Evolutionary conservation across 1,140 invertebrate genomes (phyloP).

Genomic region (Acarapis woodi): DNA sequence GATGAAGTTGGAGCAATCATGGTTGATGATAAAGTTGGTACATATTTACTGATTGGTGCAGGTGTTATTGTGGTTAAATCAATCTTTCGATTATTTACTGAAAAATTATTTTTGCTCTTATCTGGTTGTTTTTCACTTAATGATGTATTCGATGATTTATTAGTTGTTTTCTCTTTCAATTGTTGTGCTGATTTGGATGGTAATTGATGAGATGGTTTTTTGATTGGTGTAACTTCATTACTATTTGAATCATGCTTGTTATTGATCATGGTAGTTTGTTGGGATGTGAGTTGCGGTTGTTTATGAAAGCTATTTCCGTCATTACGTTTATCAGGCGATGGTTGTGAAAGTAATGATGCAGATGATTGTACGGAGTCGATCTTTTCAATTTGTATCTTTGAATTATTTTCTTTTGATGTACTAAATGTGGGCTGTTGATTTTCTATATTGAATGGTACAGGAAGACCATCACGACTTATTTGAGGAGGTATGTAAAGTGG

Average conservation of each 20-base stretch:
- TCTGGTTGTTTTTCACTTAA: too few relatives aligned
- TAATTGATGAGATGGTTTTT: too few relatives aligned
- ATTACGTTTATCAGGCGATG: not conserved
- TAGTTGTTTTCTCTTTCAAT: too few relatives aligned
- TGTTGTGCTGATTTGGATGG: too few relatives aligned
- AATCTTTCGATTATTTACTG: too few relatives aligned
- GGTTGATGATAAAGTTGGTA: too few relatives aligned
- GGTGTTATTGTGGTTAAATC: too few relatives aligned
- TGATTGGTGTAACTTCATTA: too few relatives aligned
- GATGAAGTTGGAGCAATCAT: too few relatives aligned
- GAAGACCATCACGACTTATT: slow-evolving; percentile 18
- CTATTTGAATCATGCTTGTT: not conserved
- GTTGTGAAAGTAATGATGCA: not conserved
- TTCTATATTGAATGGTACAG: not conserved
- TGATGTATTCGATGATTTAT: too few relatives aligned
- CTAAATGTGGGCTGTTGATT: slow-evolving; percentile 31
- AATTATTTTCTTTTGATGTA: slow-evolving; percentile 20
- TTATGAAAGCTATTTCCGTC: not conserved
- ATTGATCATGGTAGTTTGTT: not conserved
- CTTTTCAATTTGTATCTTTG: not conserved
- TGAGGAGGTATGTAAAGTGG: slow-evolving; percentile 64
- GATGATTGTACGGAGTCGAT: not conserved
- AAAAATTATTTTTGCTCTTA: too few relatives aligned
- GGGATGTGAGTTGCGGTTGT: not conserved
- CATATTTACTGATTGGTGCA: too few relatives aligned